Evolutionary conservation across 2,113 vertebrate species (phyloP).

Genomic region (Cephalopholis sonnerati): DNA sequence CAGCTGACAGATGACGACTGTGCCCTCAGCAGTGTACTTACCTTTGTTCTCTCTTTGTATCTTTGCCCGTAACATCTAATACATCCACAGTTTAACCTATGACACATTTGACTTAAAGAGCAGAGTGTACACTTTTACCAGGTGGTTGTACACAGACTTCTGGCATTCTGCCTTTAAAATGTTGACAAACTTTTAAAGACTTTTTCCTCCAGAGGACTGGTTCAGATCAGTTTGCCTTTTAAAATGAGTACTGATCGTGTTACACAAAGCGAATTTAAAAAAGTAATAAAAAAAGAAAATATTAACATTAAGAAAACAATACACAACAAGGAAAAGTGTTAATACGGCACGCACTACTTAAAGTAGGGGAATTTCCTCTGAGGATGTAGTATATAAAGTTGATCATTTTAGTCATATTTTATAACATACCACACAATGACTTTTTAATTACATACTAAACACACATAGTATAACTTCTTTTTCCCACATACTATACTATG

Average conservation of each 20-base stretch:
- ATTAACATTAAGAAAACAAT: too few species aligned
- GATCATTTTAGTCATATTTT: too few species aligned
- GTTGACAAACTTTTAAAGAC: neutral
- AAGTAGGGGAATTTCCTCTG: too few species aligned
- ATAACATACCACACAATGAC: too few species aligned
- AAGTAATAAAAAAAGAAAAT: too few species aligned
- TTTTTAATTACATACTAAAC: too few species aligned
- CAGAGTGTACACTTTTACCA: slow-evolving; percentile 33
- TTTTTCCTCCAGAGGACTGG: neutral
- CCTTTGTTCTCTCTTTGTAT: slow-evolving; percentile 50
- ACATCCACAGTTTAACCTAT: neutral
- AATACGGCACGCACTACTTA: too few species aligned
- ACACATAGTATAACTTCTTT: too few species aligned
- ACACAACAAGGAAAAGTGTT: too few species aligned
- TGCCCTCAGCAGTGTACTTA: slow-evolving; percentile 44
- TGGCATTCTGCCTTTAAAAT: slow-evolving; percentile 23
- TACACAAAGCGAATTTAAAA: too few species aligned
- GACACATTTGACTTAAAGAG: neutral
- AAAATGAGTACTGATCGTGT: neutral
- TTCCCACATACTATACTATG: neutral
- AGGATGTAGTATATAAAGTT: too few species aligned
- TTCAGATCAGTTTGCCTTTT: neutral
- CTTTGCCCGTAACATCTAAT: slow-evolving; percentile 24
- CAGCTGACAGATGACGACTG: slow-evolving; percentile 28
- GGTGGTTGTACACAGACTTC: slow-evolving; percentile 21